Conservation (phyloP, 2,888 invertebrate genomes). For the Drosophila yooni region DNA sequence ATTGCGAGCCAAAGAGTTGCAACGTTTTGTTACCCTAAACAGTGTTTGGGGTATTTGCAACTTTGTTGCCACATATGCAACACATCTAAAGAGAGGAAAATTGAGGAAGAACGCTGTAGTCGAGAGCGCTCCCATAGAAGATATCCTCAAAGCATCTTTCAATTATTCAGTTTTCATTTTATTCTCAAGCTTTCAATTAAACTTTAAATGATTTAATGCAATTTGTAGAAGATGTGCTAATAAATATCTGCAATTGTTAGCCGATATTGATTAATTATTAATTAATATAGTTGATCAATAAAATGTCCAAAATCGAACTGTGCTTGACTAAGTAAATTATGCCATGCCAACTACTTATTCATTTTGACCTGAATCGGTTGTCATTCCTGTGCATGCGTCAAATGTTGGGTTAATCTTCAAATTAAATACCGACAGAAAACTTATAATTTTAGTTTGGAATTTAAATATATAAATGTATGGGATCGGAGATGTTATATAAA, state of each 20-base stretch:
- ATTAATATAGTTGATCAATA: too few relatives aligned
- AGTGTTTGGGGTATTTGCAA: conserved; percentile 3
- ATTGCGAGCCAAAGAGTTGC: conserved; percentile 79
- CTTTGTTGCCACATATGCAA: not conserved
- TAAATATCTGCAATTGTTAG: not conserved
- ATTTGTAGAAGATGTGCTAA: not conserved
- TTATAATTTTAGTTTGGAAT: too few relatives aligned
- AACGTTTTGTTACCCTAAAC: conserved; percentile 20
- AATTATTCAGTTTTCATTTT: not conserved
- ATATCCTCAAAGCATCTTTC: not conserved
- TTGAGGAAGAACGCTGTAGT: not conserved
- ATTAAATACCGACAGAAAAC: not conserved
- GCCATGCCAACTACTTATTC: not conserved
- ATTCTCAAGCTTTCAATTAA: too few relatives aligned
- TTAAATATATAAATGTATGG: too few relatives aligned
- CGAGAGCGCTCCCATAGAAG: not conserved
- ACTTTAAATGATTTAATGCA: not conserved
- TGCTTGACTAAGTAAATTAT: not conserved
- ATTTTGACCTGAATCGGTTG: not conserved
- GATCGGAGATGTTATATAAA: too few relatives aligned
- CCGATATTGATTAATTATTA: not conserved
- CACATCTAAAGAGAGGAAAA: not conserved
- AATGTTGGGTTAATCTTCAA: not conserved
- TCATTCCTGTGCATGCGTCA: not conserved
- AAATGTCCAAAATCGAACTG: too few relatives aligned